These are phyloP conservation scores for Tor tambroides DNA, from an alignment of 2,113 vertebrate species.

Conservation along the genomic window DNA sequence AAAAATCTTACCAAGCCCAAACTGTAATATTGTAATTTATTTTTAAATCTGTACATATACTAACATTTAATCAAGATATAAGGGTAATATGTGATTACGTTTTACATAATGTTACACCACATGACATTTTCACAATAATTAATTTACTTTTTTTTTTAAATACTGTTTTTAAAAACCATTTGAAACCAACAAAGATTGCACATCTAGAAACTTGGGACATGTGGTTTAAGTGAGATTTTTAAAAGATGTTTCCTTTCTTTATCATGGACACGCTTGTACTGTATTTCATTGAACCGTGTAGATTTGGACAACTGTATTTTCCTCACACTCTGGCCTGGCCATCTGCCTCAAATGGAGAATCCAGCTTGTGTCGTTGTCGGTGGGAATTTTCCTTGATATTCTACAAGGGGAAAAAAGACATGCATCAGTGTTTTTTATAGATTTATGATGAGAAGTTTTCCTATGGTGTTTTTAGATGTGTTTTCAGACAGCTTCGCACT, in stretches of 20 bases:
- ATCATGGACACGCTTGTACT: neutral
- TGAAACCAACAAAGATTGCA: neutral
- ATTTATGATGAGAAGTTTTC: constrained; percentile 9
- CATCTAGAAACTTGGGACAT: neutral
- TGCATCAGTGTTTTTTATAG: constrained; percentile 13
- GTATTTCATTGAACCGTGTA: neutral
- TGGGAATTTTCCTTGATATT: constrained; percentile 12
- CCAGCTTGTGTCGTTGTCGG: constrained; percentile 16
- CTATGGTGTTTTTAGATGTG: neutral
- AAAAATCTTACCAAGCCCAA: no score
- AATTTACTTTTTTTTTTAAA: no score
- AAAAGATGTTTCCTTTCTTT: neutral
- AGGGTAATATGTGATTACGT: neutral
- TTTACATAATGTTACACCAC: neutral
- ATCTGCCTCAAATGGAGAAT: constrained; percentile 36
- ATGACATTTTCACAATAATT: neutral
- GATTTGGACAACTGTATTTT: neutral
- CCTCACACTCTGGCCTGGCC: neutral
- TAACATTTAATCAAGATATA: neutral
- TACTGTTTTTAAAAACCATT: neutral
- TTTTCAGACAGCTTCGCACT: neutral
- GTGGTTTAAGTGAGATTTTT: neutral
- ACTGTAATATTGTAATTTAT: no score
- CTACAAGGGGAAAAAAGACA: neutral
- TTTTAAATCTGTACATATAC: neutral